Percentiles rank a stretch among this genome's conserved stretches.
Evolutionary conservation across 2,797 vertebrate genomes (phyloP).

Genomic region (Echiichthys vipera): DNA sequence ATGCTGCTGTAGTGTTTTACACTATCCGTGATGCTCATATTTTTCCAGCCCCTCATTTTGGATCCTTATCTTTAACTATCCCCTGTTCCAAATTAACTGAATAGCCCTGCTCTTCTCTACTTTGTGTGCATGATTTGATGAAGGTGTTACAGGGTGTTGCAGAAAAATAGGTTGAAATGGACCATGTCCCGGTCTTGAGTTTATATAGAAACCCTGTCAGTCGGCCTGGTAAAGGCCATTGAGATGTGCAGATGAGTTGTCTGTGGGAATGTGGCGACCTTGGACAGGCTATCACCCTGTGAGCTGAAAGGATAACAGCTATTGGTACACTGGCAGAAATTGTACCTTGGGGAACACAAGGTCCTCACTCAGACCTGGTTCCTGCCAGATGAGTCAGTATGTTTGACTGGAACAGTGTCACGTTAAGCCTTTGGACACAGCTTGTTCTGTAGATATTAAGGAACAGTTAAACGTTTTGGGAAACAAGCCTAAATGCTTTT

Average conservation of each 20-base stretch:
- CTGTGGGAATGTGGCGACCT: slow-evolving; percentile 16
- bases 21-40: too few relatives aligned
- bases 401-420: slow-evolving; percentile 7
- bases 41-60: too few relatives aligned
- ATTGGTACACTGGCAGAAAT: slow-evolving; percentile 7
- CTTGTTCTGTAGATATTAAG: neutral
- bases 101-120: too few relatives aligned
- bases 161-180: slow-evolving; percentile 6
- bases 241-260: slow-evolving; percentile 6
- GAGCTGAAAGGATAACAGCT: slow-evolving; percentile 18
- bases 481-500: neutral
- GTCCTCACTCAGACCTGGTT: slow-evolving; percentile 16
- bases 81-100: too few relatives aligned
- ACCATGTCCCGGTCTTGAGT: neutral
- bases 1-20: too few relatives aligned
- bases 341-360: neutral
- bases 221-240: neutral
- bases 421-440: neutral
- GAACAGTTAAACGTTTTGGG: neutral
- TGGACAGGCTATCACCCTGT: slow-evolving; percentile 25
- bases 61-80: too few relatives aligned
- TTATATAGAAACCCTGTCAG: neutral
- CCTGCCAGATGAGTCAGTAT: slow-evolving; percentile 16
- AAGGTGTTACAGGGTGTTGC: neutral
- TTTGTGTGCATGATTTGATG: too few relatives aligned